Evolutionary conservation across 2,888 invertebrate genomes (phyloP), one percentile per base, ranked within the genome.

Genomic region (Ectemnius cavifrons): DNA sequence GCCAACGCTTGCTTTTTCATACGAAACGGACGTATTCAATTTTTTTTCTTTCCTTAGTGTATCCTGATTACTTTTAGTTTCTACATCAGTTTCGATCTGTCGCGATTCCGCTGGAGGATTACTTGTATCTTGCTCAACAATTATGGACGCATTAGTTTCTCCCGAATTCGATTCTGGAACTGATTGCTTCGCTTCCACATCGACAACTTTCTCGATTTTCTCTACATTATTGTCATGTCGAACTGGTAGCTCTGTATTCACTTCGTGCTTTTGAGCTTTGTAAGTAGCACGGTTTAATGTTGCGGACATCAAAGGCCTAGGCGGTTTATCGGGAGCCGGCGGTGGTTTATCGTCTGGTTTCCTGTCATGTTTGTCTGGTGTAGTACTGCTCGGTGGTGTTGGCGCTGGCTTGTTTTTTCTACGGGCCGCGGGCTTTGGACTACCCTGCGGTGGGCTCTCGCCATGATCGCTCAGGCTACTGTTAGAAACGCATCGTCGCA

Each of bases 351-450:
- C 87, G 63, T 89, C 87, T n/a, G 80, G 83, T 75, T 85, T 85
- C 77, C 84, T 84, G 28, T 85, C 83, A 61, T 89, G 89, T 67
- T 90, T 91, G 59, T 89, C 89, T 2, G 90, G 89, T 56, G 92
- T 92, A 14, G 87, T 86, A 20, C 90, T 83, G 80, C 93, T 93
- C 4, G 94, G 94, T 49, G 95, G 95, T 14, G 94, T 94, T 2
- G 95, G 95, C 0, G 95, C 95, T 4, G 95, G 95, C 87, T 96
- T 96, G 84, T 95, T 95, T 91, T 96, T 96, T 85, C 95, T 93
- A 72, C 96, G 92, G 80, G 93, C 91, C 63, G 94, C 93, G 8
- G 94, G 94, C 83, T 95, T 95, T 18, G 96, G 96, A 91, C 96
- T 96, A 49, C 95, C 94, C 66, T 92, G 92, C 82, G 94, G 93